phyloP scores from a whole-genome alignment of 2,888 invertebrate genomes.

The Gortyna flavago region DNA sequence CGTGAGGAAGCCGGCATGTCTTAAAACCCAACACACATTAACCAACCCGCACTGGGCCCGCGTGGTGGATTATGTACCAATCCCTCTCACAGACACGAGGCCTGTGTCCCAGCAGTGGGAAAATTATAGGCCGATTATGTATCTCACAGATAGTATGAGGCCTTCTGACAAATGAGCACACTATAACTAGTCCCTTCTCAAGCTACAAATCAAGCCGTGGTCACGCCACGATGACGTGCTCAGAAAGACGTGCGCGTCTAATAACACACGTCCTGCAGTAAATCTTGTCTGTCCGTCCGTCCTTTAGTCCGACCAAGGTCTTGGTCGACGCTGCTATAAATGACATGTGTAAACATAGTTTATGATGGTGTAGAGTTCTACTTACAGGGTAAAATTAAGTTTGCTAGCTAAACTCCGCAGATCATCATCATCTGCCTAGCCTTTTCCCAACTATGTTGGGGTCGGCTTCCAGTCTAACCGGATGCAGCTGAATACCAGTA shows the following conservation, averaged over 20 bases:
- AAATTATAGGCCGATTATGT: too few relatives aligned
- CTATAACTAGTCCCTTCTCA: neutral
- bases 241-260: slow-evolving; percentile 44
- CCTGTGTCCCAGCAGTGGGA: too few relatives aligned
- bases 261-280: slow-evolving; percentile 63
- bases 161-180: neutral
- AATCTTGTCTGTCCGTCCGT: slow-evolving; percentile 53
- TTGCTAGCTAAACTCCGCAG: neutral
- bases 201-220: slow-evolving; percentile 14
- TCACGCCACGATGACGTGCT: neutral
- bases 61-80: too few relatives aligned
- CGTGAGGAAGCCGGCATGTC: too few relatives aligned
- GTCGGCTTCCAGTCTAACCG: too few relatives aligned
- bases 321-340: slow-evolving; percentile 27
- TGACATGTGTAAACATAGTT: neutral
- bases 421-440: too few relatives aligned
- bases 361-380: neutral
- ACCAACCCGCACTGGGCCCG: too few relatives aligned
- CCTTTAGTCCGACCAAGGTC: slow-evolving; percentile 54
- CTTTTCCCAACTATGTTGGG: too few relatives aligned
- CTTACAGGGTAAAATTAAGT: neutral
- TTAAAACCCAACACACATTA: too few relatives aligned
- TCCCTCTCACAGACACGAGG: too few relatives aligned
- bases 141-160: neutral
- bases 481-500: too few relatives aligned